A percentile compares a stretch with the other conserved stretches of the same genome.
Conservation (phyloP, 2,113 vertebrate genomes). For the Bubalus kerabau region DNA sequence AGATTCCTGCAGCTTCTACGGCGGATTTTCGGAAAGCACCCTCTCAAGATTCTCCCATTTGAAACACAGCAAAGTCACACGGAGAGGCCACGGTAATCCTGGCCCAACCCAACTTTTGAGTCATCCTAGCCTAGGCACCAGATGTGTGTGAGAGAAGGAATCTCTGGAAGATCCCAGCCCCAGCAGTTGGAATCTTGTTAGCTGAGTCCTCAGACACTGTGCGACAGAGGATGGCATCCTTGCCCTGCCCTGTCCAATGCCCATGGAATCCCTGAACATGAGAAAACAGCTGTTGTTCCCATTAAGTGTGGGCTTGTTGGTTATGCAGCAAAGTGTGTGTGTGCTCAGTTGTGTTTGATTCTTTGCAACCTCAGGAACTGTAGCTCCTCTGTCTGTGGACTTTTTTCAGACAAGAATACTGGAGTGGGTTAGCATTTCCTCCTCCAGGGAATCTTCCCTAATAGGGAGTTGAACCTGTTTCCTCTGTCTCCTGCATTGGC, state of each 20-base stretch:
- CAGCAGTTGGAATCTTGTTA: not conserved
- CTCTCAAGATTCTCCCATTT: not conserved
- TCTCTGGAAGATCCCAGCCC: not conserved
- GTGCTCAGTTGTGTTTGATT: not conserved
- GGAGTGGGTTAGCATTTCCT: not conserved
- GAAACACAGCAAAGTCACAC: not conserved
- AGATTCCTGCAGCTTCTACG: not conserved
- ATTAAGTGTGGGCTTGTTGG: not conserved
- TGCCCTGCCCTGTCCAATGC: not conserved
- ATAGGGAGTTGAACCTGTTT: not conserved
- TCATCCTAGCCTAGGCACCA: not conserved
- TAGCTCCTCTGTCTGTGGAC: not conserved
- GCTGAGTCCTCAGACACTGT: not conserved
- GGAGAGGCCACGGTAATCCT: not conserved
- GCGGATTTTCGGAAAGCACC: not conserved
- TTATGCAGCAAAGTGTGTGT: not conserved
- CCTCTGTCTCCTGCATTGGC: not conserved
- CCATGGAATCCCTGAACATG: not conserved
- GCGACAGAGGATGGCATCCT: not conserved
- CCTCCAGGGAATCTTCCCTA: not conserved
- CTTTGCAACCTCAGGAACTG: not conserved
- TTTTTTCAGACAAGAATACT: not conserved
- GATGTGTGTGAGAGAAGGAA: not conserved
- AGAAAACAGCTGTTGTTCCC: not conserved
- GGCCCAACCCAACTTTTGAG: not conserved